Percentiles rank a stretch among this genome's conserved stretches.
These are phyloP conservation scores for Trichonephila clavipes DNA, from an alignment of 1,140 invertebrate genomes.

Conservation along the genomic window DNA sequence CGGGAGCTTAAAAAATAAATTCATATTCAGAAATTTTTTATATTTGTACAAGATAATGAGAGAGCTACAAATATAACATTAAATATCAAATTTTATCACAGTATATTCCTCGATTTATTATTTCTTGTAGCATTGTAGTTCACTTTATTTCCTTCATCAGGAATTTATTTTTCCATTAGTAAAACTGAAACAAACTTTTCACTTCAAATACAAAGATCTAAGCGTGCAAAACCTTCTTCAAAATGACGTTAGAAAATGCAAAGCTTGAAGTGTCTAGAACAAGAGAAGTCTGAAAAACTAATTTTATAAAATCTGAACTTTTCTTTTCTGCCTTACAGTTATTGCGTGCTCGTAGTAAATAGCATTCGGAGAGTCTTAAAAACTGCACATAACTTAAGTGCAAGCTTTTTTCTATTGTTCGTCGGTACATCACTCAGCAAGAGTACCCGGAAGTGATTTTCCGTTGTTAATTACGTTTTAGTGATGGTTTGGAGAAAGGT, in stretches of 20 bases:
- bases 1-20: no score
- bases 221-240: not conserved
- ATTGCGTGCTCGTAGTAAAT: not conserved
- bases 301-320: not conserved
- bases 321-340: not conserved
- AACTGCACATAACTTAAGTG: conserved; percentile 5
- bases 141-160: no score
- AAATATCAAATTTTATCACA: no score
- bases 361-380: not conserved
- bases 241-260: not conserved
- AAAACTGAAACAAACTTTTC: not conserved
- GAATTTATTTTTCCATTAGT: no score
- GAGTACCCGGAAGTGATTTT: conserved; percentile 5
- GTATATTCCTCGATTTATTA: no score
- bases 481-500: not conserved
- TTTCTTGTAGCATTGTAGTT: no score
- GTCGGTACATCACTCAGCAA: not conserved
- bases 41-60: no score
- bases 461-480: conserved; percentile 1
- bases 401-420: not conserved
- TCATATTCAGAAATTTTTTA: no score
- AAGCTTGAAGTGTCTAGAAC: not conserved
- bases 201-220: not conserved
- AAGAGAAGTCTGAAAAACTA: not conserved
- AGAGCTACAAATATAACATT: no score